Evolutionary conservation across 2,797 vertebrate genomes (phyloP).

Genomic region (Avahi laniger): DNA sequence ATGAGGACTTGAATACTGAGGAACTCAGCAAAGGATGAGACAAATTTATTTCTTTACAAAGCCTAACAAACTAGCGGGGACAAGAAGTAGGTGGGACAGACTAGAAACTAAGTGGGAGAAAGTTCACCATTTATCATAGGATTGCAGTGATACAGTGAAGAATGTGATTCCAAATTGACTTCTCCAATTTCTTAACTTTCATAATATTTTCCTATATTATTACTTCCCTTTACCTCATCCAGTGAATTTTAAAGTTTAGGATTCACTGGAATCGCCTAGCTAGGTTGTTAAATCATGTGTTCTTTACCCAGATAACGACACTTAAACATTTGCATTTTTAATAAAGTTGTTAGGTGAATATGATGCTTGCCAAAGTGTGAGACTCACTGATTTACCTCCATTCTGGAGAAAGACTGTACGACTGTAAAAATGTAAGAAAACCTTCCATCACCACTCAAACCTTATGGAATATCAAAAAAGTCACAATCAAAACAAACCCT

Average conservation of each 20-base stretch:
- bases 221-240: background rate
- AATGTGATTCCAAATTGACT: no score
- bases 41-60: background rate
- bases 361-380: background rate
- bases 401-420: no score
- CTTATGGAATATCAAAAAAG: no score
- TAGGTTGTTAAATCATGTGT: background rate
- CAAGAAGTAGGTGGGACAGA: background rate
- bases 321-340: background rate
- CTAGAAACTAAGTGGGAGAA: no score
- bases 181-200: background rate
- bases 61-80: background rate
- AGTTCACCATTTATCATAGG: no score
- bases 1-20: background rate
- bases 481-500: no score
- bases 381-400: background rate
- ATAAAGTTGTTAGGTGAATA: background rate
- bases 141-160: no score
- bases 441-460: no score
- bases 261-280: background rate
- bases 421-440: no score
- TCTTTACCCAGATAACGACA: background rate
- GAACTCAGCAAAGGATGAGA: background rate
- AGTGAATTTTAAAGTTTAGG: background rate
- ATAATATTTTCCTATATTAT: no score